Conservation (phyloP, 1,140 invertebrate species). For the Liolophura sinensis region DNA sequence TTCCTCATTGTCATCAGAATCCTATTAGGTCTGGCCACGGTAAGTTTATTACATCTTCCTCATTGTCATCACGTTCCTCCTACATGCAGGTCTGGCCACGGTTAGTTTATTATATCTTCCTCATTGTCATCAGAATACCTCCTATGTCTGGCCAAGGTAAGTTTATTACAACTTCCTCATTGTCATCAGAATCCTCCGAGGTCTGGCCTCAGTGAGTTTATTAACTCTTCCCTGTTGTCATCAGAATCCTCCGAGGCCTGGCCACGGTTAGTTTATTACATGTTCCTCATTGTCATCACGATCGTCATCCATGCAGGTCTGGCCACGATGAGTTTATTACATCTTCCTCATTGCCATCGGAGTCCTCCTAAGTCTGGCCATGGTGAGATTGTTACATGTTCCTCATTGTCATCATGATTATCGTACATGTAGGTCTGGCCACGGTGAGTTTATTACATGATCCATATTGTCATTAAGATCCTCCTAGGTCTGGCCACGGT, state of each 20-base stretch:
- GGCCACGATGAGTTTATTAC: not conserved
- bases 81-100: not conserved
- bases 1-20: slow-evolving; percentile 49
- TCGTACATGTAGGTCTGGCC: too few species aligned
- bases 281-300: not conserved
- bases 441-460: slow-evolving; percentile 17
- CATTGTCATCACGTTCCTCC: not conserved
- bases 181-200: too few species aligned
- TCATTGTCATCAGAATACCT: not conserved
- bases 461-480: slow-evolving; percentile 48
- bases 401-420: slow-evolving; percentile 8
- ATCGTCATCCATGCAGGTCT: not conserved
- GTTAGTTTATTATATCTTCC: not conserved
- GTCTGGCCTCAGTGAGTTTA: too few species aligned
- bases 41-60: slow-evolving; percentile 28
- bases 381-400: not conserved
- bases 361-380: not conserved
- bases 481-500: slow-evolving; percentile 53
- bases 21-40: slow-evolving; percentile 51
- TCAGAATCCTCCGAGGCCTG: slow-evolving; percentile 49
- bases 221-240: slow-evolving; percentile 41
- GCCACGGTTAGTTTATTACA: slow-evolving; percentile 42
- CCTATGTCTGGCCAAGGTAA: not conserved
- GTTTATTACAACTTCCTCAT: not conserved
- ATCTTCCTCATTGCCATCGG: not conserved